Base-by-base conservation (phyloP, 2,113 vertebrate genomes). In the Oncorhynchus tshawytscha region DNA sequence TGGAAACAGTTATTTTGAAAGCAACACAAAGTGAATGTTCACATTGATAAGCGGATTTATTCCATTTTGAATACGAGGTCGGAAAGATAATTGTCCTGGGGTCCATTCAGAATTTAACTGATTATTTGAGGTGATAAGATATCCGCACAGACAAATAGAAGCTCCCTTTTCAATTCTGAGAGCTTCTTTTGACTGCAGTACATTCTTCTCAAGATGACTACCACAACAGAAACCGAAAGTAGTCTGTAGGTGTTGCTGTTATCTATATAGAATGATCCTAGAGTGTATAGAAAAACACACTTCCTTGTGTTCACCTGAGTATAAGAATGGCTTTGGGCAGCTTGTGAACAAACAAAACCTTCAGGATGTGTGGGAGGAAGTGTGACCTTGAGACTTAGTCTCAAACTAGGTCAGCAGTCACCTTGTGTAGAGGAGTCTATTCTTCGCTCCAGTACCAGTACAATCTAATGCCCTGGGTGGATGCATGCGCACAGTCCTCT, bases 351-450 rank as follows among this genome's bases (percentile, higher is more conserved):
- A 89, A 90, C 89, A 83, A 83, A 88, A 88, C 70, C 83, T 73
- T 82, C 82, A 57, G 72, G 74, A 78, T 76, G 80, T 76, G 88
- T 88, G 84, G 82, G 87, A 79, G 84, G 82, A 86, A 79, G 87
- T 86, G 77, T 87, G 90, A 94, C 90, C 89, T 90, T 91, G 91
- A 87, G 81, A 83, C 82, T 88, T 25, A 77, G 79, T 84, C 87
- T 88, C 90, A 81, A 88, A 91, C 86, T 88, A 86, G 91, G 87
- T 90, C 89, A 88, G 87, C 85, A 84, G 82, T 91, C 87, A 86
- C 84, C 79, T 88, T 24, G 83, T 62, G 73, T 72, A 77, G 85
- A 83, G 77, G 27, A 83, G 83, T 72, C 72, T 69, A 57, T 84
- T 87, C 79, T 89, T 83, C 51, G 57, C 71, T 83, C 49, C 69